Evolutionary conservation across 2,113 vertebrate genomes (phyloP), one percentile per base, ranked within the genome.

Genomic region (Aspidoscelis tigris): DNA sequence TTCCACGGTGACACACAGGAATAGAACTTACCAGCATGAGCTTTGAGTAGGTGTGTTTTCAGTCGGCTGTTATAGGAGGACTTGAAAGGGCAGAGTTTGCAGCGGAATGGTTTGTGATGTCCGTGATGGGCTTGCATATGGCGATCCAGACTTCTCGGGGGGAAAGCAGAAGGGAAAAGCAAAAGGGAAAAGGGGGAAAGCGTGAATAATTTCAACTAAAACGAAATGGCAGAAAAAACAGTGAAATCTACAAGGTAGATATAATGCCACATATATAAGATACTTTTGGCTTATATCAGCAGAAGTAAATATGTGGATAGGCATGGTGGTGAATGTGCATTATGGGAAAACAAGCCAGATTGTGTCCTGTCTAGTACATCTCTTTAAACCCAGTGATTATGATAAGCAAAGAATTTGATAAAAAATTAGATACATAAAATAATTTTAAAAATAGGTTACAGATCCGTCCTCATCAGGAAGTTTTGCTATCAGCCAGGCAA

Each of bases 51-150:
- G 88, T 99, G 99, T 78, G 97, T 99, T 96, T 99, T 99, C 95
- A 99, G 97, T 84, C 99, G 97, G 90, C 98, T 99, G 88, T 98
- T 97, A 43, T 99, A 99, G 80, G 98, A 98, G 74, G 98, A 98
- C 94, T 99, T 99, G 97, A 99, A 99, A 55, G 99, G 97, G 94
- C 98, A 99, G 87, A 99, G 95, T 92, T 99, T 99, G 96, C 99
- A 99, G 92, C 97, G 98, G 94, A 99, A 99, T 0, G 99, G 99
- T 92, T 99, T 99, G 91, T 99, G 97, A 94, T 99, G 98, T 83
- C 98, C 99, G 0, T 99, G 99, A 92, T 99, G 98, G 84, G 98
- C 98, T 95, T 99, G 99, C 95, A 99, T 96, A 79, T 99, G 99
- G 87, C 98, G 97, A 95, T 99, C 99, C 96, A 99, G 95, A 89